phyloP scores from a whole-genome alignment of 2,797 vertebrate species.

The Anguilla marmorata region DNA sequence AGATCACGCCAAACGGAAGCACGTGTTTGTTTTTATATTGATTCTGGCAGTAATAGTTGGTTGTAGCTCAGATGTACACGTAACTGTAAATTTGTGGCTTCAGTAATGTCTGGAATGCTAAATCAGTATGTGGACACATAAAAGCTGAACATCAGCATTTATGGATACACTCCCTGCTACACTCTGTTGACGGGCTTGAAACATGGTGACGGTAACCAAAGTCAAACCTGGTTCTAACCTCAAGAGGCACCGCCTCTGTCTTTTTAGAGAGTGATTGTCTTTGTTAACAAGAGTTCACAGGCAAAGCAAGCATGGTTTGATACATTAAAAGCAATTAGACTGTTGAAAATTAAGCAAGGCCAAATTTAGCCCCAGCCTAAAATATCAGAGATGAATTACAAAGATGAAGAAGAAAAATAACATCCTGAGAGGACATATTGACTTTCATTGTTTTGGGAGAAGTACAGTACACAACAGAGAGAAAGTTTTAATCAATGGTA shows the following conservation, averaged over 20 bases:
- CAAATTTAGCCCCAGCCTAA: not conserved
- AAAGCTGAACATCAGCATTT: not conserved
- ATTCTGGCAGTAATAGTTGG: not conserved
- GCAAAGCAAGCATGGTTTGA: not conserved
- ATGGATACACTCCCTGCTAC: not conserved
- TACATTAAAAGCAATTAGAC: not conserved
- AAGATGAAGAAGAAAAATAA: not conserved
- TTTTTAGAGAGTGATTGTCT: not conserved
- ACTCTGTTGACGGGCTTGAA: not conserved
- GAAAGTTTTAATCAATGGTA: slow-evolving; percentile 37
- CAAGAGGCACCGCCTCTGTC: not conserved
- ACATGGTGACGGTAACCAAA: not conserved
- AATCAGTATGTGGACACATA: not conserved
- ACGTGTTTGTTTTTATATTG: not conserved
- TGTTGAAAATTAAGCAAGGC: not conserved
- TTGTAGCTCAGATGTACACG: not conserved
- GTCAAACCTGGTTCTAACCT: not conserved
- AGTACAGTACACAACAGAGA: not conserved
- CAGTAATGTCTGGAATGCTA: not conserved
- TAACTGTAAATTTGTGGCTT: not conserved
- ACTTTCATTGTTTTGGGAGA: slow-evolving; percentile 29
- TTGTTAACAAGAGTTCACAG: not conserved
- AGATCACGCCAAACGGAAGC: not conserved
- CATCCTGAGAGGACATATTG: slow-evolving; percentile 37
- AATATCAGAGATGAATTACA: no score